Evolutionary conservation across 2,113 vertebrate species (phyloP), one percentile per base, ranked within the genome.

Genomic region (Oreocharis arfaki): DNA sequence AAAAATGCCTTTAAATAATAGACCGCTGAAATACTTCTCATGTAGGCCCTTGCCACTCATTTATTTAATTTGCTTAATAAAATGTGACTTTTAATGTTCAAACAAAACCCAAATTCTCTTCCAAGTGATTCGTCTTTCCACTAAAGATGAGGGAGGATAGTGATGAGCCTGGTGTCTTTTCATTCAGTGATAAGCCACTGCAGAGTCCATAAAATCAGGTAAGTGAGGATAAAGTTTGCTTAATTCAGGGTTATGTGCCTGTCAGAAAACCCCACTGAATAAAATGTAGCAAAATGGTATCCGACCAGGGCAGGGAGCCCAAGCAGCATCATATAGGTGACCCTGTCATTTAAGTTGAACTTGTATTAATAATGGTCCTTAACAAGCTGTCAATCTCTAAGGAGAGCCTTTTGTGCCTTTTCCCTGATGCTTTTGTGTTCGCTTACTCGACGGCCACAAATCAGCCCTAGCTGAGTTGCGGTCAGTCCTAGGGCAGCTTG

Each of bases 311-410:
- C 42, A 94, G 50, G 21, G 70, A 95, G 26, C 47, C 71, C 69
- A 87, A 95, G 91, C 41, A 78, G 75, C 80, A 95, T 70, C 83
- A 70, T 94, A 87, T 94, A 96, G 74, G 87, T 87, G 95, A 97
- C 96, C 86, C 90, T 92, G 90, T 96, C 95, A 96, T 83, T 94
- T 93, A 96, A 57, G 71, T 79, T 97, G 95, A 97, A 96, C 95
- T 95, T 90, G 70, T 93, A 94, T 77, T 93, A 91, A 95, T 96
- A 94, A 94, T 93, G 84, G 78, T 64, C 92, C 63, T 91, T 97
- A 97, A 96, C 91, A 96, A 96, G 95, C 93, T 97, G 95, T 85
- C 97, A 97, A 17, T 97, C 93, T 92, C 52, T 37, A 77, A 87
- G 77, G 86, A 95, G 50, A 94, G 55, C 64, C 97, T 92, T 97